Evolutionary conservation across 1,140 invertebrate genomes (phyloP), one percentile per base, ranked within the genome.

Genomic region (Phocides pigmalion): DNA sequence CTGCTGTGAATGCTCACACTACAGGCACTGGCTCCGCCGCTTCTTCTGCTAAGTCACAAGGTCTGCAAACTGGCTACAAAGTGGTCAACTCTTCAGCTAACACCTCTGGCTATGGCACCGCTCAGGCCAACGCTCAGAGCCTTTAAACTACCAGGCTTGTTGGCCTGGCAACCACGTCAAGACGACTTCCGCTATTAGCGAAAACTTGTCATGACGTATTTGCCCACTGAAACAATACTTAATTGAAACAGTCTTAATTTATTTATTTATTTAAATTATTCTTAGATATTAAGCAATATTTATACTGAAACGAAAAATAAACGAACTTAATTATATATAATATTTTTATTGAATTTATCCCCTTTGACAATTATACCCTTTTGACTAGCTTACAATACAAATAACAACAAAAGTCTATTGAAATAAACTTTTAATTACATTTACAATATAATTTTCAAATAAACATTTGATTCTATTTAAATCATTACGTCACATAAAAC

Each of bases 121-220:
- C 87, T 32, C 68, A 79, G n/a, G 80, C 87, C 16, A 80, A 85
- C 20, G 84, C 85, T 11, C 64, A 76, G 16, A 79, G 63, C 25
- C 51, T 66, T 14, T 83, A 74, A 76, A 41, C 37, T 59, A 44
- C n/a, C 37, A 4, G 16, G 9, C 6, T 56, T 3, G n/a, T 19
- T n/a, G n/a, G 12, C 53, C 19, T 12, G 75, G 82, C 83, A 84
- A 85, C 62, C 66, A 87, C 74, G 81, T 73, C 72, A 89, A 84
- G 84, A 89, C 78, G 87, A 87, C 87, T 72, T 68, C 54, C 64
- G 53, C 16, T 42, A 5, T 25, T 25, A 37, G 15, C 42, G 50
- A 64, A 67, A 71, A 84, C 84, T 89, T 89, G 80, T 89, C 87
- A 87, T 87, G 76, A 66, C 84, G 82, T 85, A 73, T 76, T 88